These are phyloP conservation scores for Genyomyrus donnyi DNA, from an alignment of 2,113 vertebrate species.

Conservation along the genomic window DNA sequence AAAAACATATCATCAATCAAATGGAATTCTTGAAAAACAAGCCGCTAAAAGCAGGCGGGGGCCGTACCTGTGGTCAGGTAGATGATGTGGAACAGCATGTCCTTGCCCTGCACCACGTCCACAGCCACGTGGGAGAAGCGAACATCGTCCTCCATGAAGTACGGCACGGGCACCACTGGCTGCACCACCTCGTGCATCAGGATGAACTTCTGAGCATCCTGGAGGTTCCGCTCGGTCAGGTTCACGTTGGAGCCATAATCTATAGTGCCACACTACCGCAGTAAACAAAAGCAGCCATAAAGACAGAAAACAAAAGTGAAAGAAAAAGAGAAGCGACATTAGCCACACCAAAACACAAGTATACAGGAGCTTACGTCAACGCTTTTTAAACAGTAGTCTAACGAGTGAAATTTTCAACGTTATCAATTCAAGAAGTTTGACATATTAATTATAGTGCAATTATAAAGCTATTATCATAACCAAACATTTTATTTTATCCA, in stretches of 20 bases:
- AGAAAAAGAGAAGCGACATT: neutral
- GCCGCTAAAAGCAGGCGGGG: neutral
- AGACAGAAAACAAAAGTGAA: neutral
- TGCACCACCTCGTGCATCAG: conserved; percentile 94
- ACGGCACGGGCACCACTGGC: conserved; percentile 74
- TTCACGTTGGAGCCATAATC: conserved; percentile 86
- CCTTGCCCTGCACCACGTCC: conserved; percentile 80
- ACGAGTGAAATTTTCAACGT: neutral
- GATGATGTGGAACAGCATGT: conserved; percentile 80
- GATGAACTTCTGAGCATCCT: conserved; percentile 92
- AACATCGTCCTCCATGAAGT: conserved; percentile 94
- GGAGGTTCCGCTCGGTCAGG: conserved; percentile 87
- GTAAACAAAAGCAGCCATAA: neutral
- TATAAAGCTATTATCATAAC: neutral
- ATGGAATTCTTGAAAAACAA: neutral
- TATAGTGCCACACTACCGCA: conserved; percentile 83
- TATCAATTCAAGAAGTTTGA: neutral
- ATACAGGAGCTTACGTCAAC: neutral
- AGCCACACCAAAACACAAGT: neutral
- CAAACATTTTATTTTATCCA: neutral
- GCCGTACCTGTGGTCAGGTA: conserved; percentile 86
- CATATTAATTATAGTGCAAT: neutral
- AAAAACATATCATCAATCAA: neutral
- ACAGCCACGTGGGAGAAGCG: conserved; percentile 88
- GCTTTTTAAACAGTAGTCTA: neutral